Evolutionary conservation across 2,888 invertebrate species (phyloP), one percentile per base, ranked within the genome.

Genomic region (Endomychus coccineus): DNA sequence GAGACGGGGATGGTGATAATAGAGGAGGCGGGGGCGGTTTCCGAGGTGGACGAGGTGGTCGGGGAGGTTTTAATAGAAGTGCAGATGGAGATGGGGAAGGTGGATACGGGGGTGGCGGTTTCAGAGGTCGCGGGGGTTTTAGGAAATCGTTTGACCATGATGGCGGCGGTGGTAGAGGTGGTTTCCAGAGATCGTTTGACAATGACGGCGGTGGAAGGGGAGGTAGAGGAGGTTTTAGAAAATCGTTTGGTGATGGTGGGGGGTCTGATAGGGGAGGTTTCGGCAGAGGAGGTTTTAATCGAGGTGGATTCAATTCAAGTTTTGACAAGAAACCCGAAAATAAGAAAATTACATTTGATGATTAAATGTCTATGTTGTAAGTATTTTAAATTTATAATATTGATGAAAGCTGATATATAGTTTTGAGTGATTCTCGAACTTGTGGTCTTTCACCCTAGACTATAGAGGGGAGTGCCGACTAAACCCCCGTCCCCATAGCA

Each of bases 331-430:
- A 72, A n/a, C 47, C 64, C 41, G 77, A 80, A 64, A 85, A 84
- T 63, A 85, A 83, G 70, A 84, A 83, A 69, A 83, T 83, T 40
- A 75, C 71, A 35, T 83, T 83, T 60, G 79, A 63, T 44, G 59
- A 80, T 43, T 61, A 60, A 48, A 37, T 43, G n/a, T n/a, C n/a
- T n/a, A n/a, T n/a, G n/a, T n/a, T n/a, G n/a, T n/a, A n/a, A n/a
- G n/a, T n/a, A n/a, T n/a, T n/a, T n/a, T n/a, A n/a, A n/a, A n/a
- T n/a, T n/a, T n/a, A n/a, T n/a, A n/a, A n/a, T n/a, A n/a, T n/a
- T n/a, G n/a, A n/a, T n/a, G n/a, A n/a, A n/a, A n/a, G n/a, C n/a
- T n/a, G n/a, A n/a, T n/a, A n/a, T n/a, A n/a, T n/a, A n/a, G n/a
- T n/a, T n/a, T n/a, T n/a, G n/a, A n/a, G n/a, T n/a, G n/a, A n/a